Conservation (phyloP, 2,113 vertebrate genomes). For the Anguilla japonica region DNA sequence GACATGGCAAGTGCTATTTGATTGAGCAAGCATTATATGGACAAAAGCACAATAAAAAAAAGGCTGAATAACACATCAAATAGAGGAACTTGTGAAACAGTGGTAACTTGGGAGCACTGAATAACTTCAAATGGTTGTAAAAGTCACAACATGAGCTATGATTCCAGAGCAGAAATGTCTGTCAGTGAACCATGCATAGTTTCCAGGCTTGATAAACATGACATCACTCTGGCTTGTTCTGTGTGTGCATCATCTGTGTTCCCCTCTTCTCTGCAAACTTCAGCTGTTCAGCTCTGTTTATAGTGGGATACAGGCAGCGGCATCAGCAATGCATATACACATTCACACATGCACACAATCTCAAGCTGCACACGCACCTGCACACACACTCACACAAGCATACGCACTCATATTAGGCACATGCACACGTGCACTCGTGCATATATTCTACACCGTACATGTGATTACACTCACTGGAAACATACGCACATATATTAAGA, state of each 20-base stretch:
- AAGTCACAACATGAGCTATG: background rate
- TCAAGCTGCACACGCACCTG: background rate
- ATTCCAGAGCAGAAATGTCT: constrained; percentile 10
- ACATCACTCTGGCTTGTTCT: background rate
- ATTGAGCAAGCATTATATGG: background rate
- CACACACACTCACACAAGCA: no score
- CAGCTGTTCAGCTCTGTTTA: background rate
- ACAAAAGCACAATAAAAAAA: background rate
- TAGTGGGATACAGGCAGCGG: background rate
- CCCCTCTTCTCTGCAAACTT: background rate
- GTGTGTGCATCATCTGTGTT: background rate
- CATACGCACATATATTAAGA: no score
- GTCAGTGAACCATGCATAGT: background rate
- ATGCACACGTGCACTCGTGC: no score
- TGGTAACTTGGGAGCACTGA: background rate
- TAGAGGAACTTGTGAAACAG: background rate
- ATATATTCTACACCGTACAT: no score
- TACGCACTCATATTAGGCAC: no score
- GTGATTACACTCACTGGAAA: no score
- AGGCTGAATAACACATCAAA: background rate
- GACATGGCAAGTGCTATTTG: background rate
- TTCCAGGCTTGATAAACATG: constrained; percentile 1
- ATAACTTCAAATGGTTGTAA: background rate
- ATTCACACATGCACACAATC: background rate
- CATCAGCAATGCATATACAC: background rate